Evolutionary conservation across 2,797 vertebrate species (phyloP).

Genomic region (Alcedo quadribrachys): DNA sequence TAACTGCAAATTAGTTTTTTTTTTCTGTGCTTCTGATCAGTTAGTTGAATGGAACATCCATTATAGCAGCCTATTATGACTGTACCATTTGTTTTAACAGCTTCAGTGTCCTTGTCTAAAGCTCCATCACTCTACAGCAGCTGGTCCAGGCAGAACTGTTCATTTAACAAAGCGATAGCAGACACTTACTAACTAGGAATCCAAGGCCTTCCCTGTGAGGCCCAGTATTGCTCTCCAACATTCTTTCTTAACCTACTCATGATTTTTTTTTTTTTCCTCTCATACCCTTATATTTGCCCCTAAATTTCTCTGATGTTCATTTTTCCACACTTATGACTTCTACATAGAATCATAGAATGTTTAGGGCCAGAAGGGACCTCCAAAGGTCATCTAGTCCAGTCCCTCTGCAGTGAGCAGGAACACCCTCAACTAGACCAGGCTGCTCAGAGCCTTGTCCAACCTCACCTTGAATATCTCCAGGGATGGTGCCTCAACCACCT

Average conservation of each 20-base stretch:
- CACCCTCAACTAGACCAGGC: no score
- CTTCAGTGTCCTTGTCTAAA: constrained; percentile 72
- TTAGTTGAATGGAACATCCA: constrained; percentile 61
- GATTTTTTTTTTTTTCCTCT: neutral
- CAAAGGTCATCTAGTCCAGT: no score
- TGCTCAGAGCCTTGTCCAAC: no score
- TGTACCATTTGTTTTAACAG: constrained; percentile 62
- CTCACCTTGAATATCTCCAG: no score
- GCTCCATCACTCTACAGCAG: constrained; percentile 56
- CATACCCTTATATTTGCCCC: neutral
- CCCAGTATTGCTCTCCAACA: neutral
- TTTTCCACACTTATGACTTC: constrained; percentile 37
- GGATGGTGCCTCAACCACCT: no score
- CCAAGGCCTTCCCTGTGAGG: neutral
- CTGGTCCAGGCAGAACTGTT: constrained; percentile 64
- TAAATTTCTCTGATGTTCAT: neutral
- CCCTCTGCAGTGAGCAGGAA: no score
- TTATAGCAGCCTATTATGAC: constrained; percentile 59
- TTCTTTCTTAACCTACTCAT: neutral
- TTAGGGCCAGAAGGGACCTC: no score
- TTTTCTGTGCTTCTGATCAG: constrained; percentile 49
- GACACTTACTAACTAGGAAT: constrained; percentile 25
- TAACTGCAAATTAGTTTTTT: constrained; percentile 63
- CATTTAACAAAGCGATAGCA: constrained; percentile 64
- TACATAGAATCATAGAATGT: neutral